A percentile compares a stretch with the other conserved stretches of the same genome.
Conservation (phyloP, 37 sponge, comb jelly and placozoan genomes). For the Hexactinellida sp. region DNA sequence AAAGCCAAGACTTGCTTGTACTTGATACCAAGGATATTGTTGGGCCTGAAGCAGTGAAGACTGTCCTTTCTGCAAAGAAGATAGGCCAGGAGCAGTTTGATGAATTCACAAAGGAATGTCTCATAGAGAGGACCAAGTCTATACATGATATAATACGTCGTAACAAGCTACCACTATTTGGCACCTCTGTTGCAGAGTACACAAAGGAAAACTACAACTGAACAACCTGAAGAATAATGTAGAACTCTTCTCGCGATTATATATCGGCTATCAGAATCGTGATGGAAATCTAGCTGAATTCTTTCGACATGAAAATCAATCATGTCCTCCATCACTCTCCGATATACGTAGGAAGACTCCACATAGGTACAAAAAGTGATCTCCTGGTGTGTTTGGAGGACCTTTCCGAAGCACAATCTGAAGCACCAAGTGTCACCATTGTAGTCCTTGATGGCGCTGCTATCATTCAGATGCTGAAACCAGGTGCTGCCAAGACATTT, state of each 20-base stretch:
- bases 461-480: background rate
- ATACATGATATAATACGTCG: background rate
- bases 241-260: background rate
- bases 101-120: background rate
- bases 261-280: background rate
- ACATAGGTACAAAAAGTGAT: background rate
- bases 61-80: background rate
- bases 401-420: background rate
- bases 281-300: conserved; percentile 24
- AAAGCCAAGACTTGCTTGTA: background rate
- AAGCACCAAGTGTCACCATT: background rate
- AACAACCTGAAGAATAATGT: background rate
- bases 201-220: background rate
- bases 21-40: background rate
- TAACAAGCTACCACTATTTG: background rate
- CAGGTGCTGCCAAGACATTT: background rate
- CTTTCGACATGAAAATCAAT: no score
- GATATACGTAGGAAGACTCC: background rate
- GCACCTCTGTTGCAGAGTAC: background rate
- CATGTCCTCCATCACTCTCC: conserved; percentile 15
- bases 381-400: background rate
- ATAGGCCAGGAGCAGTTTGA: background rate
- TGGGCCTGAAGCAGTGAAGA: background rate
- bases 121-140: background rate
- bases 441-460: background rate